Percentiles rank a stretch among this genome's conserved stretches.
phyloP scores from a whole-genome alignment of 1,140 invertebrate genomes.

The Drosophila pectinifera region DNA sequence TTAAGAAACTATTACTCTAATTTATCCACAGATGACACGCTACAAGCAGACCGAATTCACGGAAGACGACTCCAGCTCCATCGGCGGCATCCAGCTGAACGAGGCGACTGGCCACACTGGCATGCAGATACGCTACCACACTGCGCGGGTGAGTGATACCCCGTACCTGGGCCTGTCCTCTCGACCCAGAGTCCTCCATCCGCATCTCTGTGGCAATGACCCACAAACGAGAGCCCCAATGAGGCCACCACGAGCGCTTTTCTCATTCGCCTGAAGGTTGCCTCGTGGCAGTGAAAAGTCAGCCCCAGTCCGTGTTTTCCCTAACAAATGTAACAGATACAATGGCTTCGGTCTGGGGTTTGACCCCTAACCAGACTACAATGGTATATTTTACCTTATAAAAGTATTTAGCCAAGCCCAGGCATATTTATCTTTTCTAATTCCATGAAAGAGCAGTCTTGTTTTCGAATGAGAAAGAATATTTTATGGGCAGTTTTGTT shows the following conservation, averaged over 20 bases:
- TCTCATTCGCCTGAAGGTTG: constrained; percentile 59
- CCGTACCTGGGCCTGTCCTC: no score
- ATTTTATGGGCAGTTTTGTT: not conserved
- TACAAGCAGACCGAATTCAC: constrained; percentile 94
- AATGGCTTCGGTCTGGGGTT: no score
- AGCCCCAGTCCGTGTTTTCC: not conserved
- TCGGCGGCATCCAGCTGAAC: constrained; percentile 92
- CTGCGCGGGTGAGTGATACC: constrained; percentile 86
- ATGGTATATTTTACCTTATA: no score
- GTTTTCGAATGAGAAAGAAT: no score
- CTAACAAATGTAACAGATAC: not conserved
- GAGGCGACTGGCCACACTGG: constrained; percentile 90
- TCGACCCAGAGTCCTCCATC: not conserved
- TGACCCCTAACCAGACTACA: no score
- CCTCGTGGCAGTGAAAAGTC: constrained; percentile 37
- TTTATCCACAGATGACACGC: constrained; percentile 94
- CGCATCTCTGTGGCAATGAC: constrained; percentile 54
- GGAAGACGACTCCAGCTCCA: constrained; percentile 92
- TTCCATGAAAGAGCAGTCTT: no score
- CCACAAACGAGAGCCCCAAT: constrained; percentile 42
- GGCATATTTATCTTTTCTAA: no score
- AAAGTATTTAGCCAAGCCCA: no score
- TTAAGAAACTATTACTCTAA: not conserved
- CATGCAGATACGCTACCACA: constrained; percentile 92
- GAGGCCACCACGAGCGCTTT: constrained; percentile 27